Conservation (phyloP, 2,888 invertebrate genomes). For the Pocota personata region DNA sequence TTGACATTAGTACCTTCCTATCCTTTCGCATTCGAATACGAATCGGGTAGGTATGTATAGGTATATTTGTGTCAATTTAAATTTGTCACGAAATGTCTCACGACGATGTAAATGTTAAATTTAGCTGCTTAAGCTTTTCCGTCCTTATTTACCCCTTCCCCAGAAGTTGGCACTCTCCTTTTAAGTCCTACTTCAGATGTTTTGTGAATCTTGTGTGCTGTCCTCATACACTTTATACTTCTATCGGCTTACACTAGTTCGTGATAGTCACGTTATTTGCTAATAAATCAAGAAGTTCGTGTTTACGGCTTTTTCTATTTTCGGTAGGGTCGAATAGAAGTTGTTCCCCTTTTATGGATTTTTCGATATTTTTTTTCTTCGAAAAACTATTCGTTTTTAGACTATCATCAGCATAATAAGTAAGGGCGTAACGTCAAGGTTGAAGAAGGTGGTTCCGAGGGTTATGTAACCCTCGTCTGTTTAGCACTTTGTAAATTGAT, state of each 20-base stretch:
- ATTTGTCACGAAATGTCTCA: slow-evolving; percentile 61
- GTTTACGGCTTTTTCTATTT: slow-evolving; percentile 34
- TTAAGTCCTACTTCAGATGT: background rate
- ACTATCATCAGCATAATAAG: background rate
- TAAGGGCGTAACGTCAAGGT: slow-evolving; percentile 34
- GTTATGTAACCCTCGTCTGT: slow-evolving; percentile 1
- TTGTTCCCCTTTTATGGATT: slow-evolving; percentile 24
- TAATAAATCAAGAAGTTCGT: slow-evolving; percentile 62
- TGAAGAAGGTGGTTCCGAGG: slow-evolving; percentile 2
- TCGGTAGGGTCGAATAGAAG: slow-evolving; percentile 8
- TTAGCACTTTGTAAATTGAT: slow-evolving; percentile 38
- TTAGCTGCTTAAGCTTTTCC: slow-evolving; percentile 47
- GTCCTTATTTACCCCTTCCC: background rate
- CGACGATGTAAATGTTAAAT: slow-evolving; percentile 39
- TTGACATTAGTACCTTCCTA: slow-evolving; percentile 3
- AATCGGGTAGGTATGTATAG: background rate
- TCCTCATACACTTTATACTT: background rate
- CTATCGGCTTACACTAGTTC: slow-evolving; percentile 1
- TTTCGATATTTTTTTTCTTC: background rate
- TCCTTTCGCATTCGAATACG: slow-evolving; percentile 15
- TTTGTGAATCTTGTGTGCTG: slow-evolving; percentile 22
- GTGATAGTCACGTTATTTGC: slow-evolving; percentile 62
- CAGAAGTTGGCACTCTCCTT: background rate
- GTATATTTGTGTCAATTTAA: slow-evolving; percentile 52
- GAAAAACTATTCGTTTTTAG: slow-evolving; percentile 14